A percentile compares a stretch with the other conserved stretches of the same genome.
phyloP scores from a whole-genome alignment of 2,888 invertebrate species.

The Apotomis betuletana region DNA sequence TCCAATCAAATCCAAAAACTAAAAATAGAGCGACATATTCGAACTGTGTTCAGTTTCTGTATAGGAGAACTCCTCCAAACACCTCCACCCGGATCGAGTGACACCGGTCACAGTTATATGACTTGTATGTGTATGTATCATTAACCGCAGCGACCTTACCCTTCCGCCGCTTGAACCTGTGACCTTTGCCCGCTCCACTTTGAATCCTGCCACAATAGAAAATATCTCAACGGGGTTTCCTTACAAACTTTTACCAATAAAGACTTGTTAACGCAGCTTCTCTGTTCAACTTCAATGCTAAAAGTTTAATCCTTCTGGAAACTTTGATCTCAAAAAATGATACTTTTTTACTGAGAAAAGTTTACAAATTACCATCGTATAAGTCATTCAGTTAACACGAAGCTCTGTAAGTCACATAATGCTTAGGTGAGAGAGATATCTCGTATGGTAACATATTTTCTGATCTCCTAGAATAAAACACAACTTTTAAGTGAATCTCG shows the following conservation, averaged over 20 bases:
- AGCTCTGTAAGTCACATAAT: too few species aligned
- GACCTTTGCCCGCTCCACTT: conserved; percentile 16
- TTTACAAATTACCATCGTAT: background rate
- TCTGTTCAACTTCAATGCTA: background rate
- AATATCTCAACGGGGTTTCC: conserved; percentile 1
- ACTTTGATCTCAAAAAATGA: background rate
- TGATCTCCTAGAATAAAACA: too few species aligned
- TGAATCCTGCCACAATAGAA: conserved; percentile 14
- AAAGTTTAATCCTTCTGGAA: background rate
- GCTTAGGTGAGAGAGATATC: too few species aligned
- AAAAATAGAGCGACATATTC: too few species aligned
- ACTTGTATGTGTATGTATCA: background rate
- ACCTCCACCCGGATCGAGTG: too few species aligned
- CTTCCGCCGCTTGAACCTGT: conserved; percentile 8
- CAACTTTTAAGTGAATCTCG: too few species aligned
- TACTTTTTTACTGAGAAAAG: background rate
- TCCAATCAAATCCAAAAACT: too few species aligned
- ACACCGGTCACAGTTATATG: too few species aligned
- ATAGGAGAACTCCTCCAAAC: too few species aligned
- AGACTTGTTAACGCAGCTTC: background rate
- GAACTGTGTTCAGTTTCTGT: too few species aligned
- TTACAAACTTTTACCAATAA: conserved; percentile 2
- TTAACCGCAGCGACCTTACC: conserved; percentile 6
- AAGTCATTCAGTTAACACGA: background rate
- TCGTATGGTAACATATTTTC: too few species aligned